Conservation (phyloP, 1,140 invertebrate genomes). For the Drosophila malerkotliana region DNA sequence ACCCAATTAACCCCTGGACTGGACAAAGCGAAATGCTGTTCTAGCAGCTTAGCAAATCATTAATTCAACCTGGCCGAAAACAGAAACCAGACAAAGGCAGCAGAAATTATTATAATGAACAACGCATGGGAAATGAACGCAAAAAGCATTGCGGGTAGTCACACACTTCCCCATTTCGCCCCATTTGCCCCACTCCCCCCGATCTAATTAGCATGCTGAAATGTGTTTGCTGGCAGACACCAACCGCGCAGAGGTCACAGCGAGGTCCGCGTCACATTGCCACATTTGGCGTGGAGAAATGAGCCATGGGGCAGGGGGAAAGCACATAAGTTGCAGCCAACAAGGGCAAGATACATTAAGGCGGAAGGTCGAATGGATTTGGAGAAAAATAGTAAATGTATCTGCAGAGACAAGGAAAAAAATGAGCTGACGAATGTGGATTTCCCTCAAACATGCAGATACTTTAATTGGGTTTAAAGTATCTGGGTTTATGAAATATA, state of each 20-base stretch:
- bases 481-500: no score
- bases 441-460: background rate
- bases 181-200: constrained; percentile 9
- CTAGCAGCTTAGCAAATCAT: constrained; percentile 73
- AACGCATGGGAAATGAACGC: constrained; percentile 69
- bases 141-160: constrained; percentile 47
- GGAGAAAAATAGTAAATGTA: background rate
- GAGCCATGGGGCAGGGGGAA: constrained; percentile 6
- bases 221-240: constrained; percentile 27
- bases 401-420: no score
- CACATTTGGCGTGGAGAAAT: constrained; percentile 29
- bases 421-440: background rate
- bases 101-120: constrained; percentile 73
- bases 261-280: constrained; percentile 16
- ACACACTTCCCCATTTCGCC: background rate
- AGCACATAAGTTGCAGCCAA: constrained; percentile 43
- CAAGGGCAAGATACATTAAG: constrained; percentile 56
- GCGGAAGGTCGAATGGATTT: constrained; percentile 41
- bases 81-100: constrained; percentile 39
- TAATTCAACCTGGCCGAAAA: constrained; percentile 71
- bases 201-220: constrained; percentile 71
- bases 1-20: constrained; percentile 66
- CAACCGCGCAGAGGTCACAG: constrained; percentile 21
- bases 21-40: constrained; percentile 23
- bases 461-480: background rate